phyloP scores from a whole-genome alignment of 2,888 invertebrate species.

The Piscicola geometra region DNA sequence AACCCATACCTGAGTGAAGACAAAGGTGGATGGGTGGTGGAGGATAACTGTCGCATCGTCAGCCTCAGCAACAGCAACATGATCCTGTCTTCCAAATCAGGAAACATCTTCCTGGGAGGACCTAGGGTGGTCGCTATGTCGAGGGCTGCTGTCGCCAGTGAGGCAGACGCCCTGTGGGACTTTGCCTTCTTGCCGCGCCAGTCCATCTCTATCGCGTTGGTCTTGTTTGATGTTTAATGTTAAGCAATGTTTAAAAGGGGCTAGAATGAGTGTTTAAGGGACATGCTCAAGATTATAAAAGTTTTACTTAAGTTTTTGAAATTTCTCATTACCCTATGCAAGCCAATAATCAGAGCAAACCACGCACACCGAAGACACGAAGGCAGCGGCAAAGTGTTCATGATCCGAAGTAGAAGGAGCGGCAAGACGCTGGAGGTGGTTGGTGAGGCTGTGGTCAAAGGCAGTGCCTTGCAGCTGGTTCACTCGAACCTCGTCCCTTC shows the following conservation, averaged over 20 bases:
- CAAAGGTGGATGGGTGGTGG: conserved; percentile 14
- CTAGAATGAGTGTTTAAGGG: too few relatives aligned
- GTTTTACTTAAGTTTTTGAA: background rate
- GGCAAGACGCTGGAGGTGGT: conserved; percentile 33
- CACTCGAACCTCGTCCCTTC: background rate
- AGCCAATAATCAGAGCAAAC: background rate
- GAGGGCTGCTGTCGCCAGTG: background rate
- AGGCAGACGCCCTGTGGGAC: conserved; percentile 15
- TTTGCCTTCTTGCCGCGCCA: conserved; percentile 13
- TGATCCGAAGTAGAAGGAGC: conserved; percentile 26
- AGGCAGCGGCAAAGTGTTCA: conserved; percentile 33
- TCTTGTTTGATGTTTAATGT: too few relatives aligned
- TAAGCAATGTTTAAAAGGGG: too few relatives aligned
- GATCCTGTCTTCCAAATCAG: background rate
- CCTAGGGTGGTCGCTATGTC: conserved; percentile 3
- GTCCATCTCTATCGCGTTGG: conserved; percentile 26
- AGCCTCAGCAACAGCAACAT: background rate
- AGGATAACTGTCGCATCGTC: background rate
- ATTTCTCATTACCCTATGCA: background rate
- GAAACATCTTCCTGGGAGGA: background rate
- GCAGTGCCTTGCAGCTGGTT: background rate
- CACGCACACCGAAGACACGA: conserved; percentile 21
- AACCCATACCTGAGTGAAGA: conserved; percentile 16
- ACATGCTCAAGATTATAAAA: background rate
- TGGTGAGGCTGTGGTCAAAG: conserved; percentile 14